Evolutionary conservation across 2,888 invertebrate species (phyloP), one percentile per base, ranked within the genome.

Genomic region (Eilema sororculum): DNA sequence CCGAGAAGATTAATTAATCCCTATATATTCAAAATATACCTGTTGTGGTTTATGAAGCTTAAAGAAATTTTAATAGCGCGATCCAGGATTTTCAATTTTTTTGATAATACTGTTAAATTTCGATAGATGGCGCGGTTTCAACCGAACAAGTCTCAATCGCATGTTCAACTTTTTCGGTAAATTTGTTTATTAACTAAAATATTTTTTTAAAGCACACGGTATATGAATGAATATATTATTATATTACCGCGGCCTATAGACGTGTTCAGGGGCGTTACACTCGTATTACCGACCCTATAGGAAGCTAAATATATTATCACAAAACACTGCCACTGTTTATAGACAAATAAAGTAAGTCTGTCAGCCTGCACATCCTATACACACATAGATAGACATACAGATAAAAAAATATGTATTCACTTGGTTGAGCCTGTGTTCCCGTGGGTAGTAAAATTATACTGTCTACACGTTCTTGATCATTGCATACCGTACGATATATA

Each of bases 371-470:
- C 57, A 13, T n/a, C 56, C 62, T 37, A 68, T 37, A 9, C 10
- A 37, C 12, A 37, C 33, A 33, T 8, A 33, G 8, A 33, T 3
- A 22, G 25, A 13, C 3, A 22, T 22, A 67, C 20, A 33, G 10
- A 67, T 20, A 22, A 52, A 60, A 52, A 30, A 12, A 56, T 61
- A 22, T 60, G 41, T 28, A 65, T 57, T 37, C 65, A 65, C 22
- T 63, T 56, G 37, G 24, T 66, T 41, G 60, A 46, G 46, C 28
- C 41, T 60, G 52, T 52, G 10, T 30, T n/a, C 13, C n/a, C 20
- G 68, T 68, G 68, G 68, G 62, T 68, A 68, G 62, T 37, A 61
- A 28, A 52, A 30, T 59, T 28, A 37, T 37, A 10, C 61, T 10
- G 6, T 22, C 25, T 30, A 56, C 22, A 9, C 30, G 37, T 57